Percentiles rank a stretch among this genome's conserved stretches.
Evolutionary conservation across 2,888 invertebrate species (phyloP).

Genomic region (Caradrina clavipalpis): DNA sequence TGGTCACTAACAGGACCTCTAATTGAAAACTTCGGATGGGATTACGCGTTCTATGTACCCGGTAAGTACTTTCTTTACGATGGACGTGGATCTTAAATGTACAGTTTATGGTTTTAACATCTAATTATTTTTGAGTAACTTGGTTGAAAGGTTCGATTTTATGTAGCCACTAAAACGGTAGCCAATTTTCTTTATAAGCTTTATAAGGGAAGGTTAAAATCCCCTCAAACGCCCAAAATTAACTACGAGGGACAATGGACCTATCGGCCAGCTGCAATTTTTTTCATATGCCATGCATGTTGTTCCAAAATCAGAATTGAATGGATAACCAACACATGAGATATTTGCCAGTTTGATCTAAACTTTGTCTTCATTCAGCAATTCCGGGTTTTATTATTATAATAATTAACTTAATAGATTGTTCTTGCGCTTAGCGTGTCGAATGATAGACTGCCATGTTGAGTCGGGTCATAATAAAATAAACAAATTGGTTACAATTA

Average conservation of each 20-base stretch:
- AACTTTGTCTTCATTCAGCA: neutral
- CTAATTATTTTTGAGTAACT: constrained; percentile 21
- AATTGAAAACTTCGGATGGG: constrained; percentile 92
- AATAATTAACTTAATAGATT: too few relatives aligned
- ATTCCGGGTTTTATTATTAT: too few relatives aligned
- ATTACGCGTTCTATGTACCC: constrained; percentile 93
- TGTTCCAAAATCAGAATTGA: too few relatives aligned
- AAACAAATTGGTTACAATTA: neutral
- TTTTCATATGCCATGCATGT: neutral
- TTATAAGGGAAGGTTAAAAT: neutral
- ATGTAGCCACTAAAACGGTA: neutral
- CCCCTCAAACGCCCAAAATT: neutral
- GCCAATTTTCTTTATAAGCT: constrained; percentile 12
- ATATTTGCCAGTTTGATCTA: neutral
- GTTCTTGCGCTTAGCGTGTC: too few relatives aligned
- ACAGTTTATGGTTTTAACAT: constrained; percentile 31
- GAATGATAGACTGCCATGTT: too few relatives aligned
- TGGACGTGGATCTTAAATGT: constrained; percentile 3
- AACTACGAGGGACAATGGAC: neutral
- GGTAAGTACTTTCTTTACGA: constrained; percentile 71
- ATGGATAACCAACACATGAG: too few relatives aligned
- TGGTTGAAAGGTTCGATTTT: neutral
- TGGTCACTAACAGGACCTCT: constrained; percentile 93
- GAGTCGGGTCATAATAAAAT: too few relatives aligned
- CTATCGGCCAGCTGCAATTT: neutral